A percentile compares a stretch with the other conserved stretches of the same genome.
phyloP scores from a whole-genome alignment of 2,797 vertebrate species.

The Anguilla anguilla region DNA sequence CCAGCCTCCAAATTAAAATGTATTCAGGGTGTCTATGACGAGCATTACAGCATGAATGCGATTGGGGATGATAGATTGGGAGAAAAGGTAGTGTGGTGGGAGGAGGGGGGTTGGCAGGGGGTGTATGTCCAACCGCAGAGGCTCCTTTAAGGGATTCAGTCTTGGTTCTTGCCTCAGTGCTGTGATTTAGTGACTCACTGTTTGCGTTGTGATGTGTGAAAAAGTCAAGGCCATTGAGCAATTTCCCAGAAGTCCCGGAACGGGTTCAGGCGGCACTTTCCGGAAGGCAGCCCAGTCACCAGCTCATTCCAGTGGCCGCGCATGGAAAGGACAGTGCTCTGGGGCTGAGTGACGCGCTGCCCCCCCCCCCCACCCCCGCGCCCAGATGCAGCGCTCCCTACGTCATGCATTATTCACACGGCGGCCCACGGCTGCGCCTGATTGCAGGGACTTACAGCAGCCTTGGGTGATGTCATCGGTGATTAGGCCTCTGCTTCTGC shows the following conservation, averaged over 20 bases:
- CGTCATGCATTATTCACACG: not conserved
- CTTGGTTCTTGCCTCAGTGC: not conserved
- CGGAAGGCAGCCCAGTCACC: not conserved
- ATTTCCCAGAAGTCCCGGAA: not conserved
- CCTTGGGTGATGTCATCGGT: not conserved
- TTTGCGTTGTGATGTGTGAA: not conserved
- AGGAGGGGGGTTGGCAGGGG: not conserved
- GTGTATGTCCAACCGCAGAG: not conserved
- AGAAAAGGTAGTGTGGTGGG: not conserved
- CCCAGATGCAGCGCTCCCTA: not conserved
- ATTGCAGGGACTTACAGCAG: not conserved
- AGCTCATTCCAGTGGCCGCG: not conserved
- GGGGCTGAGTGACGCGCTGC: not conserved
- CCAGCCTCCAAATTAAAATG: not conserved
- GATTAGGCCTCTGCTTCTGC: not conserved
- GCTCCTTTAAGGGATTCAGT: not conserved
- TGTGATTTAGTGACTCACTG: constrained; percentile 5
- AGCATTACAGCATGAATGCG: too few species aligned
- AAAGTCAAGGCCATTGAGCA: constrained; percentile 3
- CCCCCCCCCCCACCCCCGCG: not conserved
- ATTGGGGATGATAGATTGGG: too few species aligned
- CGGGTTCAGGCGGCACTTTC: not conserved
- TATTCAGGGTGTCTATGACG: not conserved
- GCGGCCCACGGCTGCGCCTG: not conserved
- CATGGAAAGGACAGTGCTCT: not conserved